Conservation (phyloP, 2,888 invertebrate species). For the Octonoba sinensis region DNA sequence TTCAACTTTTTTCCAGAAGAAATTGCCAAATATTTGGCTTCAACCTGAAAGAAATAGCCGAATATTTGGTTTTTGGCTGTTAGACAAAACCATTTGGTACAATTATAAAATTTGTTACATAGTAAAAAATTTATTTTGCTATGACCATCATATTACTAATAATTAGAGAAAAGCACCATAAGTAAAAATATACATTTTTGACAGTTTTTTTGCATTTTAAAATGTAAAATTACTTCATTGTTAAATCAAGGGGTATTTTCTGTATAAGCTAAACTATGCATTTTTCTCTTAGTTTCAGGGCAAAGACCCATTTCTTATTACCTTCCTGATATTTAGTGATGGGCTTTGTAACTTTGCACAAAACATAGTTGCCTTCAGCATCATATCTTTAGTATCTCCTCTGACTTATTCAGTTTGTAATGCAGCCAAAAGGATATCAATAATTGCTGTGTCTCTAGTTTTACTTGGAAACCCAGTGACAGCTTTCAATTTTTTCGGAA, state of each 20-base stretch:
- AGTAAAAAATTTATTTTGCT: too few species aligned
- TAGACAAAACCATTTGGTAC: too few species aligned
- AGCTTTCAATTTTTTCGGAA: slow-evolving; percentile 86
- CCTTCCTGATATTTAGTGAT: slow-evolving; percentile 79
- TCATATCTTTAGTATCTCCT: slow-evolving; percentile 89
- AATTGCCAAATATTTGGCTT: too few species aligned
- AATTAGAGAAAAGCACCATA: too few species aligned
- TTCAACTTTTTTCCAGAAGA: too few species aligned
- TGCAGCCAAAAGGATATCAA: slow-evolving; percentile 92
- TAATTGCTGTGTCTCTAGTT: slow-evolving; percentile 87
- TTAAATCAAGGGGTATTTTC: background rate
- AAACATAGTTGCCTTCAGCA: slow-evolving; percentile 94
- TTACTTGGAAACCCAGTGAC: slow-evolving; percentile 93
- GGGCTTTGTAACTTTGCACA: slow-evolving; percentile 93
- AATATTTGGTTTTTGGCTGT: too few species aligned
- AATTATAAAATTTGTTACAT: too few species aligned
- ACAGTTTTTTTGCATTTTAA: background rate
- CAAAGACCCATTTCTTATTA: slow-evolving; percentile 63
- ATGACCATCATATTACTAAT: too few species aligned
- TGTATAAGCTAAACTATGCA: background rate
- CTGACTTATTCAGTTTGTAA: slow-evolving; percentile 95
- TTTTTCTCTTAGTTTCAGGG: slow-evolving; percentile 57
- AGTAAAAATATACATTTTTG: too few species aligned
- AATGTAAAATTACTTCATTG: background rate
- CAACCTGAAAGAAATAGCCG: too few species aligned